Evolutionary conservation across 2,797 vertebrate species (phyloP), one percentile per base, ranked within the genome.

Genomic region (Smutsia temminckii): DNA sequence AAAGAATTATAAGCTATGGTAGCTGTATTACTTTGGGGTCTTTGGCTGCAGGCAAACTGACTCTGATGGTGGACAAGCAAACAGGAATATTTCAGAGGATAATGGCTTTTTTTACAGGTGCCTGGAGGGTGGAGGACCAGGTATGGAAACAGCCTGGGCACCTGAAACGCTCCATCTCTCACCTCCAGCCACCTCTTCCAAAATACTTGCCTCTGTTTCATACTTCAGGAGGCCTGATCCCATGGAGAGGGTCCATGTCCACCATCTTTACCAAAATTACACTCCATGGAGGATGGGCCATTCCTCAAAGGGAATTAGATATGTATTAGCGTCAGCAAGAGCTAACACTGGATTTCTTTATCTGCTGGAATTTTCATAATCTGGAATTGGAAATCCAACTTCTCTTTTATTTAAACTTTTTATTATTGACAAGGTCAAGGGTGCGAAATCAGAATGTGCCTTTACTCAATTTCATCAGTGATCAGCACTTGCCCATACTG

Each of bases 401-500:
- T 55, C 29, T 40, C 14, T 90, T 68, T 40, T 32, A 23, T 66
- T 61, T 68, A 42, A 83, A 57, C 18, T 37, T 79, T 59, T 79
- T 69, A 6, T 49, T 37, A 40, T 32, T 8, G 1, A 75, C 80
- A 84, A 34, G 25, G n/a, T 72, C 85, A 16, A 53, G 49, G 37
- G 7, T 40, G 1, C 57, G 34, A 74, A 87, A 51, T 34, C 42
- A 75, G 71, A 75, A 79, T 6, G n/a, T 46, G 21, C 71, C 3
- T 74, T 51, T 17, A 20, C n/a, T 37, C 46, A 29, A 63, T 20
- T 66, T 25, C 34, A 20, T 5, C n/a, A 21, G 0, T 20, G n/a
- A 23, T 37, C 34, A 23, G 0, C 1, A 0, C 83, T 42, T 0
- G 8, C 51, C 68, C 10, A 0, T 12, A 0, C 89, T 29, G 18